phyloP scores from a whole-genome alignment of 2,888 invertebrate species.

The Listrodromus nycthemerus region DNA sequence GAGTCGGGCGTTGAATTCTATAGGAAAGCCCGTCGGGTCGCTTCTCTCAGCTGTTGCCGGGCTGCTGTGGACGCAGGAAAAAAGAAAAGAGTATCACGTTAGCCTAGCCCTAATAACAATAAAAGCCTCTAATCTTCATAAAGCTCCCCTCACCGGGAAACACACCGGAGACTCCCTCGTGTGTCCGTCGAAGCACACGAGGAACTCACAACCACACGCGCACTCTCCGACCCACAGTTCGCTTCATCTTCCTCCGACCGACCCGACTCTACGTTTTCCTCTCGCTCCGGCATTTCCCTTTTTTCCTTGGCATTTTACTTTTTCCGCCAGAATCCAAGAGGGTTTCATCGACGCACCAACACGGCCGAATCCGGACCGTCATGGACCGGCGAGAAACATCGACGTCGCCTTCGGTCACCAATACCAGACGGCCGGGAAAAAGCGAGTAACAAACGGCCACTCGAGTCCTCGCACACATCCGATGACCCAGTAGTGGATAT shows the following conservation, averaged over 20 bases:
- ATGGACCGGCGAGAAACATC: conserved; percentile 13
- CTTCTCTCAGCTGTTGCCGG: conserved; percentile 26
- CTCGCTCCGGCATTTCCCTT: conserved; percentile 22
- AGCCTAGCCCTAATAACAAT: conserved; percentile 72
- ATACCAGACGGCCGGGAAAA: conserved; percentile 29
- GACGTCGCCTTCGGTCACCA: conserved; percentile 32
- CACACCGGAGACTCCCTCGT: conserved; percentile 46
- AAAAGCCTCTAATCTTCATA: conserved; percentile 76
- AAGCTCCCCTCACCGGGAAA: conserved; percentile 64
- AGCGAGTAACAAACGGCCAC: conserved; percentile 49
- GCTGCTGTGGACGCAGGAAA: conserved; percentile 32
- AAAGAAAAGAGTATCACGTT: conserved; percentile 45
- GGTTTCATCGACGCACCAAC: conserved; percentile 39
- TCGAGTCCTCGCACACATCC: conserved; percentile 35
- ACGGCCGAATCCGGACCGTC: conserved; percentile 6
- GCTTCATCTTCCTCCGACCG: conserved; percentile 19
- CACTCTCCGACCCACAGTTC: conserved; percentile 24
- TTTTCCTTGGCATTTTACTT: conserved; percentile 48
- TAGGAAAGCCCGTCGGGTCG: conserved; percentile 53
- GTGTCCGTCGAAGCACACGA: conserved; percentile 54
- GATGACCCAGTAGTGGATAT: conserved; percentile 69
- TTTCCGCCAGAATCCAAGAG: conserved; percentile 51
- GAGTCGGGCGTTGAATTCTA: conserved; percentile 50
- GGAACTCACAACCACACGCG: conserved; percentile 29
- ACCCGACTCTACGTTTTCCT: not conserved